A percentile compares a stretch with the other conserved stretches of the same genome.
phyloP scores from a whole-genome alignment of 2,797 vertebrate genomes.

The Mormyrops attenuatus region DNA sequence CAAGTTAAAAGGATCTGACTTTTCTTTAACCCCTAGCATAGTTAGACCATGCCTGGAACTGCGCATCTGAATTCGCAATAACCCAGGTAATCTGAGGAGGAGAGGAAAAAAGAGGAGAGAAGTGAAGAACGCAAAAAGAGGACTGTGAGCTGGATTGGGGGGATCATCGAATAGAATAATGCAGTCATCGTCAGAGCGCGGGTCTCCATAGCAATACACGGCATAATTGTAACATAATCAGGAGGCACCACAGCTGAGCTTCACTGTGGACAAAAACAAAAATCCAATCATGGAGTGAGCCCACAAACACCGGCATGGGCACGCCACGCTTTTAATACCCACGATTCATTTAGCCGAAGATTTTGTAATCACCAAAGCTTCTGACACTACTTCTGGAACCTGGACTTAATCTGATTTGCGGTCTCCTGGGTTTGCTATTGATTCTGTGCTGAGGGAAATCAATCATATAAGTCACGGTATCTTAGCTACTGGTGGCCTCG shows the following conservation, averaged over 20 bases:
- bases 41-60: not conserved
- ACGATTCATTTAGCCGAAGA: slow-evolving; percentile 42
- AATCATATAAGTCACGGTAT: slow-evolving; percentile 52
- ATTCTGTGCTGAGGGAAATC: slow-evolving; percentile 54
- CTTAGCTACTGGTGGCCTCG: slow-evolving; percentile 49
- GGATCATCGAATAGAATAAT: not conserved
- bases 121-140: not conserved
- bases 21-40: not conserved
- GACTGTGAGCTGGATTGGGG: not conserved
- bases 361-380: slow-evolving; percentile 50
- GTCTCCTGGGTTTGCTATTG: slow-evolving; percentile 50
- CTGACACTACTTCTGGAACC: slow-evolving; percentile 34
- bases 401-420: slow-evolving; percentile 57
- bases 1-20: not conserved
- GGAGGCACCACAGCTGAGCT: not conserved
- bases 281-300: not conserved
- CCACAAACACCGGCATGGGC: not conserved
- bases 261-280: not conserved
- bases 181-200: not conserved
- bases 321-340: slow-evolving; percentile 31
- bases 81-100: not conserved
- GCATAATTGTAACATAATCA: not conserved
- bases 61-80: not conserved
- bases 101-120: not conserved
- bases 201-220: not conserved